Conservation (phyloP, 2,888 invertebrate species). For the Merodon equestris region DNA sequence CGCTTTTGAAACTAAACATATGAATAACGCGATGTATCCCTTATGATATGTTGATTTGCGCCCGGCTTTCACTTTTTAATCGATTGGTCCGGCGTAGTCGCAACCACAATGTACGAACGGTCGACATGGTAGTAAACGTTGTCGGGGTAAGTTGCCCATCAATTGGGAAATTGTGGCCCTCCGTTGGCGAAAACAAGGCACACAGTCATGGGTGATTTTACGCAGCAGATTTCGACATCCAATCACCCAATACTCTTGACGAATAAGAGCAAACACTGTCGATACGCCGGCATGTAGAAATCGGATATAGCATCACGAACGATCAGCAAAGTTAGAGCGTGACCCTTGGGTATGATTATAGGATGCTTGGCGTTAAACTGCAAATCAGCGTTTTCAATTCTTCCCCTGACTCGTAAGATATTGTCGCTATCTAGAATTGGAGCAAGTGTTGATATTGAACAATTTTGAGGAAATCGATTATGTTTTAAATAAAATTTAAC, state of each 20-base stretch:
- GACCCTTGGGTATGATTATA: too few relatives aligned
- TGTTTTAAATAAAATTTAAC: not conserved
- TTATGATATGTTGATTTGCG: too few relatives aligned
- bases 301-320: not conserved
- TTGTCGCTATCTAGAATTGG: not conserved
- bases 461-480: not conserved
- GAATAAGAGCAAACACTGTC: conserved; percentile 10
- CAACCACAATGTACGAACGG: conserved; percentile 37
- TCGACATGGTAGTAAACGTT: conserved; percentile 16
- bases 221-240: conserved; percentile 29
- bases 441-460: not conserved
- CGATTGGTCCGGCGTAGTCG: conserved; percentile 45
- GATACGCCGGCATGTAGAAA: conserved; percentile 3
- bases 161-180: too few relatives aligned
- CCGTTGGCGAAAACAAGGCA: too few relatives aligned
- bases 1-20: conserved; percentile 36
- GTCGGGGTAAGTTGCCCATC: conserved; percentile 9
- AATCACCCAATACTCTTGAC: conserved; percentile 45
- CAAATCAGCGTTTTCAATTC: conserved; percentile 9
- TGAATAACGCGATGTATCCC: conserved; percentile 30
- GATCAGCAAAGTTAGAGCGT: not conserved
- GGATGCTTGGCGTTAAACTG: conserved; percentile 26
- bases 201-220: conserved; percentile 22
- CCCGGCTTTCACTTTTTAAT: conserved; percentile 15
- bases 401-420: conserved; percentile 14